Evolutionary conservation across 1,140 invertebrate species (phyloP), one percentile per base, ranked within the genome.

Genomic region (Macrosteles quadrilineatus): DNA sequence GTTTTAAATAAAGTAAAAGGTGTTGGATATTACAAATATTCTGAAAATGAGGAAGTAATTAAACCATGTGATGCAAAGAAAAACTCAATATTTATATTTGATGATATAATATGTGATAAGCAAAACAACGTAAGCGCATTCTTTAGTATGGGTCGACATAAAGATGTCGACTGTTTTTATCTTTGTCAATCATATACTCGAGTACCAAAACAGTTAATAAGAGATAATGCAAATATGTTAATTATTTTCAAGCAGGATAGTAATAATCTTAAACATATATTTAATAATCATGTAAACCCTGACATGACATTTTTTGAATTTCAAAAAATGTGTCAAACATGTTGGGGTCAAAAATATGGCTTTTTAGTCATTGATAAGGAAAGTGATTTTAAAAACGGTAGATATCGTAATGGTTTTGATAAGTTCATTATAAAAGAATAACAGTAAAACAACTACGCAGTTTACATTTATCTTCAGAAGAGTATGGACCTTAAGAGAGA

Each of bases 221-320:
- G 77, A 27, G 79, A 81, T 71, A 82, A 80, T 75, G 74, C 76
- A 1, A 81, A 81, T 71, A 73, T 82, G 14, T 68, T 82, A 25
- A 71, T 70, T 17, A 14, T 57, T 12, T 70, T 70, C 29, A 65
- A 45, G n/a, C 68, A 70, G 65, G 68, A 57, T 27, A 17, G 23
- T 40, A 21, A 17, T 31, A 62, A 57, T 31, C 23, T 70, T 12
- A 36, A 45, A n/a, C 50, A 65, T 64, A 65, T 70, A 23, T 70
- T n/a, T 70, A 43, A 63, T n/a, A 31, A 69, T 36, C 67, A 69
- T 43, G 40, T 47, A 9, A 53, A 21, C 12, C 11, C 31, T 3
- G 68, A 70, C 45, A 45, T 70, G 57, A 65, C n/a, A 23, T 70
- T 70, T 27, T 17, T 14, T 6, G 2, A 36, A 14, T 70, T 70